Conservation (phyloP, 53 echinoderm and acorn worm genomes). For the Apostichopus leukothele region DNA sequence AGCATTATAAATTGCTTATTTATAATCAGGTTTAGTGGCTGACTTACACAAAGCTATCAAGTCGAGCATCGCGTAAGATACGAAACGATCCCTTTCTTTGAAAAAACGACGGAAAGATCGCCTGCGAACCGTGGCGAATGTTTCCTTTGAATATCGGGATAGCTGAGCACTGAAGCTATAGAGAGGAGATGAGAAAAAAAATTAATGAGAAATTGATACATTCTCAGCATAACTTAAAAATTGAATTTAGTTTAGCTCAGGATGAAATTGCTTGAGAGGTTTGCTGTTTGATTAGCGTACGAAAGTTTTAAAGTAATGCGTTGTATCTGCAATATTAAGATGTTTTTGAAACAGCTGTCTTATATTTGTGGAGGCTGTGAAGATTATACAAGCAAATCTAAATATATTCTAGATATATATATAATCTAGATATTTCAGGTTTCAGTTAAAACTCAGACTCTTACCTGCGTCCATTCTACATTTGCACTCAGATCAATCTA, state of each 20-base stretch:
- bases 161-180: neutral
- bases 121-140: neutral
- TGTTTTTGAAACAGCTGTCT: too few species aligned
- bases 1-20: slow-evolving; percentile 37
- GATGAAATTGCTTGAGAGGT: neutral
- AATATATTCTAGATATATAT: too few species aligned
- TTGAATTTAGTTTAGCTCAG: neutral
- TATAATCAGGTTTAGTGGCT: slow-evolving; percentile 11
- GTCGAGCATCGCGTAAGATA: neutral
- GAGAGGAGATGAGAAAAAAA: neutral
- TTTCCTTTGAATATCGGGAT: neutral
- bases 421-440: too few species aligned
- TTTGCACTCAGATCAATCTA: too few species aligned
- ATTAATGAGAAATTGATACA: slow-evolving; percentile 30
- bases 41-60: slow-evolving; percentile 11
- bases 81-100: neutral
- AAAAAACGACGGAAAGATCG: neutral
- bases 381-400: too few species aligned
- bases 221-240: slow-evolving; percentile 2
- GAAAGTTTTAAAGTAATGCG: neutral
- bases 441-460: too few species aligned
- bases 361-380: too few species aligned
- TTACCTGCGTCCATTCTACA: too few species aligned
- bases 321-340: neutral
- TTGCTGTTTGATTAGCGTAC: neutral